Conservation (phyloP, 2,888 invertebrate genomes). For the Apamea crenata region DNA sequence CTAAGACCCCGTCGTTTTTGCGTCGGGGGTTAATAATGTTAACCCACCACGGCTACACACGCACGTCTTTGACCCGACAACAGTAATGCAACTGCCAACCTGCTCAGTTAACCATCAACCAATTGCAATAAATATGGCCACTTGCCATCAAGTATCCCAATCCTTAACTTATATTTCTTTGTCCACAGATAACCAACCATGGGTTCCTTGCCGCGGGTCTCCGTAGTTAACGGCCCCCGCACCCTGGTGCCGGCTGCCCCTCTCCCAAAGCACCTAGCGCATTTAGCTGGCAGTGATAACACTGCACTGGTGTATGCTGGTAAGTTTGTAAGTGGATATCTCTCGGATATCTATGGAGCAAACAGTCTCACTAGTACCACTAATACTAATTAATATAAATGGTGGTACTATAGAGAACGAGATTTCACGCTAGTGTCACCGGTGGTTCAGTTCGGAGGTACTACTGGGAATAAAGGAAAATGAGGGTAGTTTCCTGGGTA, state of each 20-base stretch:
- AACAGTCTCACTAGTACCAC: too few relatives aligned
- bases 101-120: neutral
- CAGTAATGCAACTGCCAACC: neutral
- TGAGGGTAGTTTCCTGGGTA: too few relatives aligned
- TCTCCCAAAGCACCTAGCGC: slow-evolving; percentile 90
- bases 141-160: neutral
- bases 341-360: too few relatives aligned
- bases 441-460: too few relatives aligned
- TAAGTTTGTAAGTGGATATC: too few relatives aligned
- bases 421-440: too few relatives aligned
- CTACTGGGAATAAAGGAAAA: too few relatives aligned
- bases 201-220: slow-evolving; percentile 94
- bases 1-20: too few relatives aligned
- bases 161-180: slow-evolving; percentile 1
- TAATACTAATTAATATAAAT: too few relatives aligned
- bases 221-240: slow-evolving; percentile 91
- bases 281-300: slow-evolving; percentile 85
- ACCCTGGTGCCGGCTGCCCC: slow-evolving; percentile 87
- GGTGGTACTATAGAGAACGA: too few relatives aligned
- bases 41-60: too few relatives aligned
- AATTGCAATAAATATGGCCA: neutral
- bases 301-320: slow-evolving; percentile 92
- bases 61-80: neutral
- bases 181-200: slow-evolving; percentile 80
- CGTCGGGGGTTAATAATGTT: too few relatives aligned